Evolutionary conservation across 2,113 vertebrate genomes (phyloP), one percentile per base, ranked within the genome.

Genomic region (Pelvicachromis taeniatus): DNA sequence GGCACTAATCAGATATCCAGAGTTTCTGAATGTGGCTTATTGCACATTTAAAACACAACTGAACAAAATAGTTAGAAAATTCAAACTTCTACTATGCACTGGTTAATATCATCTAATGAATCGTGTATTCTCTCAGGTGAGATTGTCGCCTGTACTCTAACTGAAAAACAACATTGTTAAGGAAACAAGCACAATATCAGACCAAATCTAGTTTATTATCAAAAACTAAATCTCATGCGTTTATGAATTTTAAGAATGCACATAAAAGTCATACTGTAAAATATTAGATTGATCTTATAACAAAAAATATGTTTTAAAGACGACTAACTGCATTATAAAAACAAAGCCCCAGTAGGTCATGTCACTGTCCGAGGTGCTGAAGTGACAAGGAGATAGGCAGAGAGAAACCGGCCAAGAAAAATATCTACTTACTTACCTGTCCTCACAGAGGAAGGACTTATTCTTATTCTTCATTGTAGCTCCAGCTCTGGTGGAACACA

Each of bases 141-240:
- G 16, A 16, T 8, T 40, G 12, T 2, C 1, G 3, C 40, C 8
- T 26, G 9, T 21, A 70, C n/a, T 45, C n/a, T 45, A 70, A 70
- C 1, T 26, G 5, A 68, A 45, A 70, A 70, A 45, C 38, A 42
- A 35, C 1, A 2, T n/a, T 12, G 31, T 35, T n/a, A 61, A 61
- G 9, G 58, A 35, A 1, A 35, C 31, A 61, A 35, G 58, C 58
- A 63, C 17, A 63, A 35, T 0, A 63, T 0, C 17, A 35, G 35
- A 63, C 59, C 58, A 61, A 7, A 61, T 1, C 58, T 35, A 63
- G 17, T 35, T n/a, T n/a, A n/a, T 35, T 63, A 63, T 35, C 17
- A 63, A 63, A 63, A 3, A 14, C 38, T 1, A 68, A 68, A 16
- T 23, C 4, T 0, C 3, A 42, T 23, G 0, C 0, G 1, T 23